Conservation (phyloP, 2,113 vertebrate species). For the Stomatorhinus ivindoensis region DNA sequence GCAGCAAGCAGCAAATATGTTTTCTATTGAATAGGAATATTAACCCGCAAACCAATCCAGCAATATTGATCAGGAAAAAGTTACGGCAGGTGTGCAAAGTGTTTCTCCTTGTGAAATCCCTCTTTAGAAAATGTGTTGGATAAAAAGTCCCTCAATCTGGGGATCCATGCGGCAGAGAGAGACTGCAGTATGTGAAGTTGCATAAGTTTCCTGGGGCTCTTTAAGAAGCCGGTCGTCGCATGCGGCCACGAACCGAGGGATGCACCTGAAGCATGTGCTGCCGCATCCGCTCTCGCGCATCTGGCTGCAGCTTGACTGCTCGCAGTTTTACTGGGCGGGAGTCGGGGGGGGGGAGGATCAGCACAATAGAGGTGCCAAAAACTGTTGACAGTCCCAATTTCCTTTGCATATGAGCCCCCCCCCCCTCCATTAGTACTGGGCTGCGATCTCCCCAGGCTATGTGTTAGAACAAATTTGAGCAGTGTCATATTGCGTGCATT, state of each 20-base stretch:
- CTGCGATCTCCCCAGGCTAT: constrained; percentile 51
- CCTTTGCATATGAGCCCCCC: constrained; percentile 54
- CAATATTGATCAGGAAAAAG: background rate
- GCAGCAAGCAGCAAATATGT: background rate
- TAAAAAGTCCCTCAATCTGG: background rate
- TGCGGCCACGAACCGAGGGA: background rate
- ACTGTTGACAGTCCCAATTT: constrained; percentile 54
- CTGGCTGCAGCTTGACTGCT: background rate
- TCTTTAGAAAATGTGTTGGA: background rate
- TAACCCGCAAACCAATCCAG: background rate
- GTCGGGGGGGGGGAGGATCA: background rate
- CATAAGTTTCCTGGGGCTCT: background rate
- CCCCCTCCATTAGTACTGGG: constrained; percentile 54
- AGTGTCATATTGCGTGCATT: constrained; percentile 57
- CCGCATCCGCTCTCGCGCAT: background rate
- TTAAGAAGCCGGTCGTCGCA: background rate
- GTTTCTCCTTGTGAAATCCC: background rate
- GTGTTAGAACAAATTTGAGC: constrained; percentile 62
- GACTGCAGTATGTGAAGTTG: background rate
- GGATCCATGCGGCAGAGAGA: background rate
- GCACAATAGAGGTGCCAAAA: constrained; percentile 42
- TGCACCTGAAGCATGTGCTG: background rate
- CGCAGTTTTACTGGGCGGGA: background rate
- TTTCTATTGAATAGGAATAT: background rate
- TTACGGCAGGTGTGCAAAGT: background rate